These are phyloP conservation scores for Opisthocomus hoazin DNA, from an alignment of 2,113 vertebrate genomes.

Conservation along the genomic window DNA sequence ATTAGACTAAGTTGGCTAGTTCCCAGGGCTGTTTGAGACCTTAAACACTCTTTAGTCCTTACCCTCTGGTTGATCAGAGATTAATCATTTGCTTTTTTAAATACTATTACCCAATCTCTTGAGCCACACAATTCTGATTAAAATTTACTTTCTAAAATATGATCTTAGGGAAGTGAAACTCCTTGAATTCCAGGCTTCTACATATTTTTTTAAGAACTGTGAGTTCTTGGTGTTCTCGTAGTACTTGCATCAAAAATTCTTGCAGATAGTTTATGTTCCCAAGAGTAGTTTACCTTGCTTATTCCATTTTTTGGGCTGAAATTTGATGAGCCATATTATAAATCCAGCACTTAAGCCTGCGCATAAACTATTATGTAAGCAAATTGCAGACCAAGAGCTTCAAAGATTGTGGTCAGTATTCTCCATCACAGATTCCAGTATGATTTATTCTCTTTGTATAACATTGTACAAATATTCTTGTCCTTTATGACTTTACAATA, in stretches of 20 bases:
- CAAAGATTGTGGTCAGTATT: background rate
- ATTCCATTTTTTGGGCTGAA: background rate
- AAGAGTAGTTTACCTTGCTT: background rate
- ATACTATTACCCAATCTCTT: constrained; percentile 49
- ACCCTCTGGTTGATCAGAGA: constrained; percentile 41
- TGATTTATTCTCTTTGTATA: background rate
- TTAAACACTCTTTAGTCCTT: constrained; percentile 58
- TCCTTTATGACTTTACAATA: background rate
- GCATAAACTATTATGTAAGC: background rate
- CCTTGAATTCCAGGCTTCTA: background rate
- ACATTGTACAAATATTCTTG: background rate
- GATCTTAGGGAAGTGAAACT: background rate
- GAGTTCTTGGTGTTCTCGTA: background rate
- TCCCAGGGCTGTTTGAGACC: constrained; percentile 38
- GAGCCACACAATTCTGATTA: constrained; percentile 29
- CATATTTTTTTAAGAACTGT: background rate
- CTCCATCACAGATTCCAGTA: background rate
- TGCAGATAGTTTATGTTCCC: background rate
- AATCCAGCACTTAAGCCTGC: background rate
- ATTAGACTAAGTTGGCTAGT: constrained; percentile 24
- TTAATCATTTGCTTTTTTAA: constrained; percentile 58
- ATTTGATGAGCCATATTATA: background rate
- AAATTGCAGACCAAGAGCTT: background rate
- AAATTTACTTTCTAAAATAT: constrained; percentile 44
- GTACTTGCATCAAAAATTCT: background rate